Conservation (phyloP, 1,140 invertebrate species). For the Agrilus planipennis region DNA sequence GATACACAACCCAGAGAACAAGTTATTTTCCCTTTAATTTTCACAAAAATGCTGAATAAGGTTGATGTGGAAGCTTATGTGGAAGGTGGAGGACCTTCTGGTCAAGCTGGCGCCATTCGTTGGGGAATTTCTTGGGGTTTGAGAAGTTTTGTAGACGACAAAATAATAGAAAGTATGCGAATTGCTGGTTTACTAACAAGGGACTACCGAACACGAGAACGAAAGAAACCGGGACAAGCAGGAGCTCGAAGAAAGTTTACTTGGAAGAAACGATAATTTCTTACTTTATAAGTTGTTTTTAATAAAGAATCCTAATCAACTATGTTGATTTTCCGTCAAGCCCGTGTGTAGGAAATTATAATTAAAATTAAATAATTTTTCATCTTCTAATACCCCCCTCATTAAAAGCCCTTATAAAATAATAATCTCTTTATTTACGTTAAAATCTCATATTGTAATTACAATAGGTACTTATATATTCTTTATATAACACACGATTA, state of each 20-base stretch:
- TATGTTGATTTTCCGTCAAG: too few species aligned
- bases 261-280: slow-evolving; percentile 82
- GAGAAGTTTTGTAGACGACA: slow-evolving; percentile 65
- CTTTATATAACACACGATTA: too few species aligned
- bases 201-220: slow-evolving; percentile 69
- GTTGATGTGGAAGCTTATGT: slow-evolving; percentile 77
- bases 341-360: too few species aligned
- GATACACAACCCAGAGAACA: slow-evolving; percentile 60
- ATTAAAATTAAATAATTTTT: too few species aligned
- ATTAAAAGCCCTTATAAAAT: too few species aligned
- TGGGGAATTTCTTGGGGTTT: slow-evolving; percentile 72
- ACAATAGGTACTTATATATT: too few species aligned
- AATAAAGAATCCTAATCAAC: too few species aligned
- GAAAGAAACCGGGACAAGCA: slow-evolving; percentile 89
- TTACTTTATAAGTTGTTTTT: too few species aligned
- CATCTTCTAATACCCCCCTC: too few species aligned
- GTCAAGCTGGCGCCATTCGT: slow-evolving; percentile 74
- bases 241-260: slow-evolving; percentile 85
- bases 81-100: slow-evolving; percentile 53
- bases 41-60: slow-evolving; percentile 58
- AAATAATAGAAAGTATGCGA: slow-evolving; percentile 74
- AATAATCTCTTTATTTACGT: too few species aligned
- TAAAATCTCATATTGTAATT: too few species aligned
- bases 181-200: slow-evolving; percentile 82
- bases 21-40: slow-evolving; percentile 76